Evolutionary conservation across 2,797 vertebrate species (phyloP), one percentile per base, ranked within the genome.

Genomic region (Hafferia zeledoni): DNA sequence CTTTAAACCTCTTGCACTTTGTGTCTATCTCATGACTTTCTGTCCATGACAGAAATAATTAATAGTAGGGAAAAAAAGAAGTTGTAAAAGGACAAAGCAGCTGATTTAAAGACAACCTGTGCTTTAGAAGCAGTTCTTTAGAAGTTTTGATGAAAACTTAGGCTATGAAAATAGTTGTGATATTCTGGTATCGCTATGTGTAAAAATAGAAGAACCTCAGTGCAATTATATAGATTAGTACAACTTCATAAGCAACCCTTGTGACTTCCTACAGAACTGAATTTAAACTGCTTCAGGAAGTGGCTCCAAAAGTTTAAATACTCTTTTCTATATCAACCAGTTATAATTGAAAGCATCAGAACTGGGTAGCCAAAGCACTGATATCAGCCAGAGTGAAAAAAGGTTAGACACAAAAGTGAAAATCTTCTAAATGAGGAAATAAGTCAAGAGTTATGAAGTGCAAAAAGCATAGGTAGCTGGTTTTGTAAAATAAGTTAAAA

Each of bases 311-410:
- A 12, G 46, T 68, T 65, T n/a, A 53, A 43, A 30, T 80, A 49
- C 30, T 67, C 6, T 20, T 37, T 76, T 8, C 31, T 52, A 2
- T 30, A 88, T 70, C 43, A 46, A n/a, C 2, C 5, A 15, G 5
- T 69, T 57, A 13, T 23, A 57, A 69, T 3, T 4, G 4, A 65
- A 92, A 72, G 8, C 46, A 63, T 24, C 14, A 35, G 24, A 6
- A 5, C 1, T 70, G 16, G 3, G 8, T n/a, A 69, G 56, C 4
- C 1, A 63, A 65, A 72, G 5, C 5, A 46, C 19, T 50, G 6
- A 7, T 12, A 70, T 3, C 0, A 1, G 3, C 9, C 65, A 56
- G 8, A 57, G 14, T 18, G 7, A 10, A 7, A 77, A 35, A 60
- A 35, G 6, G 2, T 60, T 59, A 69, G 15, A 60, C 31, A 31